These are phyloP conservation scores for Metopolophium dirhodum DNA, from an alignment of 1,140 invertebrate genomes.

Conservation along the genomic window DNA sequence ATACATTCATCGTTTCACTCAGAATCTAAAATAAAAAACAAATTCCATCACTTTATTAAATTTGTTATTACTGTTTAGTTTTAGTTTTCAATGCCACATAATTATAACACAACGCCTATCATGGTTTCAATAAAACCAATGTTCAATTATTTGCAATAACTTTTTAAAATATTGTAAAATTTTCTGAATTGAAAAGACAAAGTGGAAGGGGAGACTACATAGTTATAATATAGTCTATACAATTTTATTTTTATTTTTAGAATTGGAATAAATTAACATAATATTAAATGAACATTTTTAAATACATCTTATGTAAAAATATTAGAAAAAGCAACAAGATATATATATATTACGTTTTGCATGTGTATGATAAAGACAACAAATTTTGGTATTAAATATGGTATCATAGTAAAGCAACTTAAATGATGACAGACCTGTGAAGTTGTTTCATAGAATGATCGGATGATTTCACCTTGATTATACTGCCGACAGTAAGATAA, in stretches of 20 bases:
- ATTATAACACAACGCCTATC: too few relatives aligned
- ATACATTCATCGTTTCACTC: too few relatives aligned
- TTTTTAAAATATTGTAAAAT: not conserved
- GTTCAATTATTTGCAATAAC: not conserved
- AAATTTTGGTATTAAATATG: not conserved
- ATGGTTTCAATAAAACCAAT: too few relatives aligned
- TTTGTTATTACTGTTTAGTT: not conserved
- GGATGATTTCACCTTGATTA: slow-evolving; percentile 74
- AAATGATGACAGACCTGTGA: slow-evolving; percentile 63
- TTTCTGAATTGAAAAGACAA: not conserved
- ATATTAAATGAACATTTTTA: too few relatives aligned
- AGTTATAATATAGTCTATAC: too few relatives aligned
- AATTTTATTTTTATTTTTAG: not conserved
- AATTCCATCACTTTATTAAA: not conserved
- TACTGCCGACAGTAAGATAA: slow-evolving; percentile 71
- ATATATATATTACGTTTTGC: not conserved
- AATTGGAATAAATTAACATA: not conserved
- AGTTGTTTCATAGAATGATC: slow-evolving; percentile 73
- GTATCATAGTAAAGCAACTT: not conserved
- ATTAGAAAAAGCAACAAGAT: not conserved
- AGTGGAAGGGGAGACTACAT: too few relatives aligned
- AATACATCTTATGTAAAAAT: not conserved
- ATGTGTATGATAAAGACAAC: not conserved
- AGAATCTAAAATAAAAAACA: too few relatives aligned
- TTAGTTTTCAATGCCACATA: too few relatives aligned